phyloP scores from a whole-genome alignment of 1,140 invertebrate genomes.

The Mycetomoellerius zeteki region DNA sequence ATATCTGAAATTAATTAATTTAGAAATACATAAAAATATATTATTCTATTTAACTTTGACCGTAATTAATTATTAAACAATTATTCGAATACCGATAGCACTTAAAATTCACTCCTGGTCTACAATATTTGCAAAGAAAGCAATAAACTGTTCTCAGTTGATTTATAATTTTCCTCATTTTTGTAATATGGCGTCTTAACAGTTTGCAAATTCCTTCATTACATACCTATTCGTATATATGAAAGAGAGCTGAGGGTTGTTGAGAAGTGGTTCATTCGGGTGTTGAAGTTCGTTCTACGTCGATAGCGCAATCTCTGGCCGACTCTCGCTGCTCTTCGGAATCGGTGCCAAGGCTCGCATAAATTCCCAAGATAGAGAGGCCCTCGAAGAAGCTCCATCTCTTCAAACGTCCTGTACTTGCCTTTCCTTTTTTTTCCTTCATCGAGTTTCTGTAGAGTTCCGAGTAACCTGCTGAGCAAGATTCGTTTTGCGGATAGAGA shows the following conservation, averaged over 20 bases:
- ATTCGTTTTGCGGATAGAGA: slow-evolving; percentile 60
- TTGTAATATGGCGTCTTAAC: neutral
- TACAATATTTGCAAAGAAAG: neutral
- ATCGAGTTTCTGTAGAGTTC: slow-evolving; percentile 37
- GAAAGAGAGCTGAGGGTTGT: neutral
- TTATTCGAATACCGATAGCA: neutral
- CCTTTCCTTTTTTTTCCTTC: slow-evolving; percentile 34
- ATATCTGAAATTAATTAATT: too few relatives aligned
- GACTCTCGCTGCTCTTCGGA: slow-evolving; percentile 59
- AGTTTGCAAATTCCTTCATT: neutral
- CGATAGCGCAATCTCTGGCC: slow-evolving; percentile 80
- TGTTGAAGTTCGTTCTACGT: slow-evolving; percentile 50
- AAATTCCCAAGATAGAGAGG: slow-evolving; percentile 69
- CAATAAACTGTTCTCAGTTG: neutral
- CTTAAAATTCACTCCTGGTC: neutral
- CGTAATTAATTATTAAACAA: too few relatives aligned
- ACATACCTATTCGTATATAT: neutral
- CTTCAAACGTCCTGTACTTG: neutral
- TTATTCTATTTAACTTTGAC: too few relatives aligned
- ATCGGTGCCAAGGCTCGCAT: slow-evolving; percentile 83
- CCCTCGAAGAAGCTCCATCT: slow-evolving; percentile 58
- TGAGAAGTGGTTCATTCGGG: slow-evolving; percentile 29
- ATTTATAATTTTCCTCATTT: neutral
- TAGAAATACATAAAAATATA: too few relatives aligned
- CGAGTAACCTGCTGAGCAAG: slow-evolving; percentile 33